Base-by-base conservation (phyloP, 2,888 invertebrate species). In the Drosophila histrio region DNA sequence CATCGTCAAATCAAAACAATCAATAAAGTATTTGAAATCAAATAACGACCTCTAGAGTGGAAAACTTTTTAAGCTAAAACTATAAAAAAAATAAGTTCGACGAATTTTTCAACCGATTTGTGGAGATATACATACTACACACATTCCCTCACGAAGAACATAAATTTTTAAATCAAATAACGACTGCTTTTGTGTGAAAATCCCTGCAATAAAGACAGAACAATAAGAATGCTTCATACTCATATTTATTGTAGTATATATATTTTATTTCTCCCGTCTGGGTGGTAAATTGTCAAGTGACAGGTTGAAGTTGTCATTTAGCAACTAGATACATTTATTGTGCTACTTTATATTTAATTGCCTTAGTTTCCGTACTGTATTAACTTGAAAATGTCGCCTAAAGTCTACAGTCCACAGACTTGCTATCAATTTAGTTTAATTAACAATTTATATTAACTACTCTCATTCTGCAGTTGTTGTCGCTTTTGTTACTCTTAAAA, bases 361-460 rank as follows among this genome's bases (percentile, higher is more conserved):
- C 2, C 6, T 13, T 13, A n/a, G 28, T 21, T 46, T 21, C 2
- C 30, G 46, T 21, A 39, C n/a, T n/a, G n/a, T 3, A 22, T 22
- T 46, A n/a, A 30, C 11, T 46, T 13, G 30, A 13, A 15, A 22
- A n/a, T 13, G 22, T 22, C 41, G 41, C n/a, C n/a, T 2, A 22
- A 41, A 41, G 6, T 41, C 9, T 41, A 2, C 0, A 13, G 8
- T 22, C 3, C n/a, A n/a, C n/a, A n/a, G 0, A 24, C 24, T 19
- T 15, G 32, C 32, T 1, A 47, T 11, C 34, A 30, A 34, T 30
- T 34, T 11, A 34, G 34, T 34, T 24, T 49, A 49, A 49, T 49
- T 49, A 49, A 49, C 34, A 24, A 36, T 49, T 49, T 34, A 49
- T 49, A 34, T 24, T 24, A 36, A 34, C 3, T 17, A 11, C 34